phyloP scores from a whole-genome alignment of 1,140 invertebrate genomes.

The Rhagoletis zephyria region DNA sequence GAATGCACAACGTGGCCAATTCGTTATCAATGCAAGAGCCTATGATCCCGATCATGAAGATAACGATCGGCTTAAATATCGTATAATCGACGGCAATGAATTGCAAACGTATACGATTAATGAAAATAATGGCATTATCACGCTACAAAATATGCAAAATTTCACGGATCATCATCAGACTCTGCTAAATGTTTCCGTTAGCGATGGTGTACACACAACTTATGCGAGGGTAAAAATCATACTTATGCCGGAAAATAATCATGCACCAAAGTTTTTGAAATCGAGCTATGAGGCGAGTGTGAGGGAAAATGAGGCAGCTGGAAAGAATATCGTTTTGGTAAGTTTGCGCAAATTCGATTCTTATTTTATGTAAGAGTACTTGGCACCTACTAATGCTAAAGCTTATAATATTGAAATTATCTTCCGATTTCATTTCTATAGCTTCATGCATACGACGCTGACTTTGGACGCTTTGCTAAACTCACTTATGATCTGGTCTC shows the following conservation, averaged over 20 bases:
- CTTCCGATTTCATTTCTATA: slow-evolving; percentile 59
- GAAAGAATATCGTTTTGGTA: slow-evolving; percentile 80
- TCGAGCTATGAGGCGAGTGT: slow-evolving; percentile 83
- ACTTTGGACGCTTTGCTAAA: slow-evolving; percentile 86
- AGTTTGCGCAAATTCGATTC: slow-evolving; percentile 32
- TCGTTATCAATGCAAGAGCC: slow-evolving; percentile 89
- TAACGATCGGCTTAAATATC: slow-evolving; percentile 82
- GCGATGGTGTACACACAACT: slow-evolving; percentile 91
- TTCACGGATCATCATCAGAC: slow-evolving; percentile 77
- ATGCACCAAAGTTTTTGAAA: slow-evolving; percentile 85
- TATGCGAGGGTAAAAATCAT: slow-evolving; percentile 87
- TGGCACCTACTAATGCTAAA: not conserved
- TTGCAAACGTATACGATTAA: slow-evolving; percentile 89
- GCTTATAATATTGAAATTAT: not conserved
- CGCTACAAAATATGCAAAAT: slow-evolving; percentile 77
- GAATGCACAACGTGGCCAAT: slow-evolving; percentile 86
- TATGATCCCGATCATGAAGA: slow-evolving; percentile 89
- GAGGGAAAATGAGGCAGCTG: slow-evolving; percentile 86
- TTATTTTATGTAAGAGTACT: not conserved
- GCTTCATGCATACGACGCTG: slow-evolving; percentile 86
- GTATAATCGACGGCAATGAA: slow-evolving; percentile 88
- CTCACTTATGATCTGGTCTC: slow-evolving; percentile 88
- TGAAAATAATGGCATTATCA: slow-evolving; percentile 78
- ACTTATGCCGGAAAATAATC: slow-evolving; percentile 85
- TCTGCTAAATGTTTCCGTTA: slow-evolving; percentile 89